Base-by-base conservation (phyloP, 2,797 vertebrate species). In the Columba guinea region DNA sequence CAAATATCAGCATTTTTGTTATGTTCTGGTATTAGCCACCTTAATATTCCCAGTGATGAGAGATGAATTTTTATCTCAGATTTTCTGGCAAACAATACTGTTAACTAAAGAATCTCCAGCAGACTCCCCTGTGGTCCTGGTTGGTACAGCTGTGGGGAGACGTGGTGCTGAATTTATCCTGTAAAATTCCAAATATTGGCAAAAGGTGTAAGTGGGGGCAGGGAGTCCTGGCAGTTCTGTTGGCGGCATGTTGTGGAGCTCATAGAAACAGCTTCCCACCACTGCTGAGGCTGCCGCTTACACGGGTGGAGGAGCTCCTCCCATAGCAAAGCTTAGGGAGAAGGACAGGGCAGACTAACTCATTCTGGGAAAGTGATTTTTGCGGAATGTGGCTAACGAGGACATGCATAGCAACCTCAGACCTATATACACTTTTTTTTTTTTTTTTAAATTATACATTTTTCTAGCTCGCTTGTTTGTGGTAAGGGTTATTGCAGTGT, bases 11-110 rank as follows among this genome's bases (percentile, higher is more conserved):
- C 28, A 83, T 35, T 86, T 96, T 96, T 87, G 59, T 92, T 95
- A 64, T 74, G 76, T 74, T 97, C 95, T 96, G 76, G 69, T 90
- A 79, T 93, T 94, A 89, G 49, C 60, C 85, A 89, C 75, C 7
- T 64, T 92, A 86, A 95, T 81, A 84, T 97, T 95, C 86, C 52
- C 67, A 76, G 85, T 84, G 89, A 95, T 94, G 65, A 96, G 83
- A 96, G 65, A 92, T 69, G 41, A 91, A 39, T 59, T 90, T 94
- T 94, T 85, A 70, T 87, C 65, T 80, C 44, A 37, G 35, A 48
- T 94, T 96, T 89, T 96, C 82, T 95, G 88, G 87, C 62, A 82
- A 96, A 84, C 34, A 82, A 35, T 69, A 34, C n/a, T 87, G 17
- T 78, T 88, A 95, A 84, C 53, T 28, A 48, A 95, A 65, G 49